Conservation (phyloP, 2,888 invertebrate genomes). For the Frankliniella intonsa region DNA sequence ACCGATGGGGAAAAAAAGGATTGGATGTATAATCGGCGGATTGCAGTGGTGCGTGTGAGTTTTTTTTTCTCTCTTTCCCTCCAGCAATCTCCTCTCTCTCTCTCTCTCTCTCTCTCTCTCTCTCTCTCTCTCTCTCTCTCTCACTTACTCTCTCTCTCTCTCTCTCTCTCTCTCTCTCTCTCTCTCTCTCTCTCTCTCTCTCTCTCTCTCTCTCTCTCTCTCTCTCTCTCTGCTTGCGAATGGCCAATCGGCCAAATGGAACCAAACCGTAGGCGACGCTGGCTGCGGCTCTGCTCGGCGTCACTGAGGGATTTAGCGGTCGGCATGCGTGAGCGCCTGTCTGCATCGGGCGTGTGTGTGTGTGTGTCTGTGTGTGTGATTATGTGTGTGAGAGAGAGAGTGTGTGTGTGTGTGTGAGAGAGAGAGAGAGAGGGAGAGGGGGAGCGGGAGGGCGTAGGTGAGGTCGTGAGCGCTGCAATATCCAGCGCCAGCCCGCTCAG, state of each 20-base stretch:
- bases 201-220: background rate
- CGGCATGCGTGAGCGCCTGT: background rate
- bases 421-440: constrained; percentile 35
- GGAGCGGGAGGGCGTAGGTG: constrained; percentile 36
- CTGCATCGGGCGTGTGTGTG: background rate
- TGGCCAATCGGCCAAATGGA: constrained; percentile 22
- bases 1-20: too few species aligned
- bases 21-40: too few species aligned
- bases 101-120: too few species aligned
- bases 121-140: too few species aligned
- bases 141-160: background rate
- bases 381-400: background rate
- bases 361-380: background rate
- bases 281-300: background rate
- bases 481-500: too few species aligned
- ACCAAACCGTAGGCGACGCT: constrained; percentile 7
- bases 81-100: too few species aligned
- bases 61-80: too few species aligned
- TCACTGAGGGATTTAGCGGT: constrained; percentile 14
- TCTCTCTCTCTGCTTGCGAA: background rate
- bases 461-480: background rate
- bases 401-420: constrained; percentile 36
- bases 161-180: background rate
- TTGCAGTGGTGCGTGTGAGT: too few species aligned
- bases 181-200: background rate